These are phyloP conservation scores for Heliothis subflexa DNA, from an alignment of 1,140 invertebrate genomes.

Conservation along the genomic window DNA sequence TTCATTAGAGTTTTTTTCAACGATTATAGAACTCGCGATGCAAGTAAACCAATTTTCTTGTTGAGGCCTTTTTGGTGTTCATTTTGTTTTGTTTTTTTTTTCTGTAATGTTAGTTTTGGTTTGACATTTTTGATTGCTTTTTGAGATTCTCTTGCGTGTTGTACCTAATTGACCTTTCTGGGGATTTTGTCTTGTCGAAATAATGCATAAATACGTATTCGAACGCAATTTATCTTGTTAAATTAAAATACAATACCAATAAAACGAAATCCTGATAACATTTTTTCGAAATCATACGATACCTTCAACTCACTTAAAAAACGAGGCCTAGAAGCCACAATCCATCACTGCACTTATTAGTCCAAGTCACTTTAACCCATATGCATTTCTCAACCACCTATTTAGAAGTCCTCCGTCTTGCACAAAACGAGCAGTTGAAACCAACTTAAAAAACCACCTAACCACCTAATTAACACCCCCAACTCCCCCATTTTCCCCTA, in stretches of 20 bases:
- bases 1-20: slow-evolving; percentile 32
- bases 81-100: slow-evolving; percentile 4
- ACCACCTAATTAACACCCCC: not conserved
- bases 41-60: slow-evolving; percentile 35
- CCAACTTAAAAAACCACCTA: not conserved
- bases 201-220: too few species aligned
- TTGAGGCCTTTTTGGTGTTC: slow-evolving; percentile 4
- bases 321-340: not conserved
- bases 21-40: slow-evolving; percentile 32
- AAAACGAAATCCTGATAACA: too few species aligned
- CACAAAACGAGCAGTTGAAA: slow-evolving; percentile 24
- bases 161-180: too few species aligned
- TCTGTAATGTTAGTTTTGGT: not conserved
- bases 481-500: not conserved
- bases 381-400: not conserved
- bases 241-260: too few species aligned
- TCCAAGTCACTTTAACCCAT: not conserved
- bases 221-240: too few species aligned
- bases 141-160: not conserved
- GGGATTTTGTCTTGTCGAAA: too few species aligned
- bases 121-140: not conserved
- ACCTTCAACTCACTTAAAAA: too few species aligned
- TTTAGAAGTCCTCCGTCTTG: not conserved
- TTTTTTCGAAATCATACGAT: too few species aligned
- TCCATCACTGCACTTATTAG: not conserved